Conservation (phyloP, 2,113 vertebrate genomes). For the Saccopteryx leptura region DNA sequence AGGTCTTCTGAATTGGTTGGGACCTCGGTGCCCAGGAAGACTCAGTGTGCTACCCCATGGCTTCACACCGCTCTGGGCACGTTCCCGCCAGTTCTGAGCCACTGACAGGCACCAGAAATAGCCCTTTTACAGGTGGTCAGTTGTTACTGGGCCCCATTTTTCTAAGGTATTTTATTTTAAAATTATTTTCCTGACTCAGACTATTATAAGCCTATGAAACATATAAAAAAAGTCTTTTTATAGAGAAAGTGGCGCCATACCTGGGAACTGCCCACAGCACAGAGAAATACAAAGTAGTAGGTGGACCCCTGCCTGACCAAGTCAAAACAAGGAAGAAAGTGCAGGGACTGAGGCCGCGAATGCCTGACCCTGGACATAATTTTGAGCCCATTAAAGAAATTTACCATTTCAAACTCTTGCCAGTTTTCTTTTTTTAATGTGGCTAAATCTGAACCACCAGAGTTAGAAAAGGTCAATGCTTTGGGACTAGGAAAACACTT, state of each 20-base stretch:
- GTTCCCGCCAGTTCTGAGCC: rapidly evolving
- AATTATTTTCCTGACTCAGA: background rate
- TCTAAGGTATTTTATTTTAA: background rate
- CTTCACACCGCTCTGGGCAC: no score
- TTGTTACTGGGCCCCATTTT: background rate
- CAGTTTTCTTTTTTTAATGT: background rate
- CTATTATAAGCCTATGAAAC: background rate
- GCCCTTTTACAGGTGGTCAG: background rate
- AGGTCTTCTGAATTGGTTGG: background rate
- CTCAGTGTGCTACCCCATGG: background rate
- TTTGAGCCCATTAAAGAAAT: background rate
- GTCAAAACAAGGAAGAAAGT: background rate
- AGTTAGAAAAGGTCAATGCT: background rate
- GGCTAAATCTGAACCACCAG: background rate
- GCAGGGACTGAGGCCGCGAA: background rate
- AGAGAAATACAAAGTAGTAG: background rate
- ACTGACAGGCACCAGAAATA: background rate
- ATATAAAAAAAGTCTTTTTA: background rate
- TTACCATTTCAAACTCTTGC: background rate
- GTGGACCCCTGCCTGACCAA: rapidly evolving
- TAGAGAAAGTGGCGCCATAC: rapidly evolving
- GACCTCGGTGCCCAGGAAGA: background rate
- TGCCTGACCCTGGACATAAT: background rate
- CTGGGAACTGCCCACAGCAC: background rate
- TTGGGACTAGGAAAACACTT: background rate